These are phyloP conservation scores for Rhagoletis zephyria DNA, from an alignment of 1,140 invertebrate genomes.

Conservation along the genomic window DNA sequence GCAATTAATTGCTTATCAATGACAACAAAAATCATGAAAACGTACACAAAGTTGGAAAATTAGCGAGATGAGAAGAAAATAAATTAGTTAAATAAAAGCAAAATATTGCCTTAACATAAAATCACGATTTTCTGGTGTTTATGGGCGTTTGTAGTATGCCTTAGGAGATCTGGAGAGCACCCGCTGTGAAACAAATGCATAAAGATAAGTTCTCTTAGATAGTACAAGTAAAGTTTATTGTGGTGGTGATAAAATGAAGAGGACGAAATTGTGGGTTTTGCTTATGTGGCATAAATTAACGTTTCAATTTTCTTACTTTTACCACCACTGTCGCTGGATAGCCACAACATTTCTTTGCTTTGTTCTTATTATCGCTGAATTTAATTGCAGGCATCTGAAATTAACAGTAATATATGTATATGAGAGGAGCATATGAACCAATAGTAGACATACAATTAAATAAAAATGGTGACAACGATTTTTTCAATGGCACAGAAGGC, in stretches of 20 bases:
- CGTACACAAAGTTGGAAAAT: not conserved
- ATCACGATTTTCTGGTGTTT: not conserved
- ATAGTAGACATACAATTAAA: not conserved
- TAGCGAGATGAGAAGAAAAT: not conserved
- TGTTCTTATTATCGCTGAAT: no score
- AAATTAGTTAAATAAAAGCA: conserved; percentile 3
- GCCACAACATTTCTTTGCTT: not conserved
- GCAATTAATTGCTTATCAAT: conserved; percentile 15
- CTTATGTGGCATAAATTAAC: not conserved
- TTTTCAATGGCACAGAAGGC: not conserved
- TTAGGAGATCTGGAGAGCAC: not conserved
- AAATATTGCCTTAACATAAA: not conserved
- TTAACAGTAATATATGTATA: not conserved
- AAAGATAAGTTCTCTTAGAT: conserved; percentile 2
- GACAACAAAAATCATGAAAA: not conserved
- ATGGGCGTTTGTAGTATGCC: not conserved
- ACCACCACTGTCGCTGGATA: not conserved
- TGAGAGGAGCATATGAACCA: not conserved
- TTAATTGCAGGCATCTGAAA: conserved; percentile 8
- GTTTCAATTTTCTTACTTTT: not conserved
- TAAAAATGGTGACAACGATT: conserved; percentile 15
- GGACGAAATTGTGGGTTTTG: not conserved
- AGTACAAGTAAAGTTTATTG: not conserved
- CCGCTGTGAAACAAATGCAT: conserved; percentile 22
- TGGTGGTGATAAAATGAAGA: not conserved